A percentile compares a stretch with the other conserved stretches of the same genome.
These are phyloP conservation scores for Catotricha subobsoleta DNA, from an alignment of 2,888 invertebrate genomes.

Conservation along the genomic window DNA sequence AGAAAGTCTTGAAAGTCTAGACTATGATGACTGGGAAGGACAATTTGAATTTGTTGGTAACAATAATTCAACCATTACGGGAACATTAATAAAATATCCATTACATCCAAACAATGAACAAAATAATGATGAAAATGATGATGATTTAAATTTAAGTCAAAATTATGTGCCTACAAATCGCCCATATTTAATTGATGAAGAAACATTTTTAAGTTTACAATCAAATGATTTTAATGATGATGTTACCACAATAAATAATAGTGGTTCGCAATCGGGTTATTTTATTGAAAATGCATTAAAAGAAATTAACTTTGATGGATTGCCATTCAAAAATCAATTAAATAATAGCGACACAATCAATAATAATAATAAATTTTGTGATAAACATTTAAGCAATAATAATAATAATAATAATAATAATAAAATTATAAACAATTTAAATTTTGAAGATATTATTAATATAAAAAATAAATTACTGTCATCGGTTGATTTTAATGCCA, in stretches of 20 bases:
- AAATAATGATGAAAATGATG: constrained; percentile 3
- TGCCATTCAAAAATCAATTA: no score
- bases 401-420: constrained; percentile 16
- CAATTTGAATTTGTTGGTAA: constrained; percentile 70
- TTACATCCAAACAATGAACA: constrained; percentile 5
- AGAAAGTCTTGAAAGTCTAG: constrained; percentile 47
- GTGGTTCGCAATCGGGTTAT: constrained; percentile 24
- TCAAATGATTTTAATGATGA: constrained; percentile 29
- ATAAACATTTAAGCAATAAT: constrained; percentile 21
- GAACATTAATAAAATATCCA: neutral
- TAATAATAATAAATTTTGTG: constrained; percentile 21
- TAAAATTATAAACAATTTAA: constrained; percentile 26
- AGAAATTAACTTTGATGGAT: constrained; percentile 7
- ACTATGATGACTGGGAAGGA: constrained; percentile 78
- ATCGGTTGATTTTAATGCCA: no score
- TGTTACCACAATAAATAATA: no score
- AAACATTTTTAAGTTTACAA: constrained; percentile 29
- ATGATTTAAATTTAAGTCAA: constrained; percentile 6
- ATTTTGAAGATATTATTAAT: constrained; percentile 28
- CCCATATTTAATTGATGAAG: constrained; percentile 28
- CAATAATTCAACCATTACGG: constrained; percentile 16
- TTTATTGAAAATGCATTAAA: constrained; percentile 22
- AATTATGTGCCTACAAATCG: constrained; percentile 12
- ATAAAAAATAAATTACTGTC: constrained; percentile 25
- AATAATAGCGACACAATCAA: neutral